Conservation (phyloP, 2,113 vertebrate genomes). For the Menidia beryllina region DNA sequence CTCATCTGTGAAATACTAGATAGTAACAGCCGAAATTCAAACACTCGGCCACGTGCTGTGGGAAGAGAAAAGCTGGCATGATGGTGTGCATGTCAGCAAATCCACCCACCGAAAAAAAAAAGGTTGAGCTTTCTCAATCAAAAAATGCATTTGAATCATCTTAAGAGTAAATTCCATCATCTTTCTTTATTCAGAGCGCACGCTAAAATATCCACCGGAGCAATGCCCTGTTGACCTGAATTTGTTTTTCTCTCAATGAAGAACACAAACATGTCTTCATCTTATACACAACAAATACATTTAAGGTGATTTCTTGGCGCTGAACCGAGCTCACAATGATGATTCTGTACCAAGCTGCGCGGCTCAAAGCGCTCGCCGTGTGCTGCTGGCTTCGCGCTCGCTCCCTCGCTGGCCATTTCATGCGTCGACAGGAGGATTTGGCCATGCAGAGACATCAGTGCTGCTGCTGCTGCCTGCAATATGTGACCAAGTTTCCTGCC, state of each 20-base stretch:
- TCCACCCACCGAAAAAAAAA: neutral
- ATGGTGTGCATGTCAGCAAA: neutral
- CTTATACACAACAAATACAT: conserved; percentile 29
- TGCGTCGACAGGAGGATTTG: conserved; percentile 39
- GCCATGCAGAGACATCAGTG: conserved; percentile 16
- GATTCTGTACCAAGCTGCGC: conserved; percentile 40
- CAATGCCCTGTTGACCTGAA: neutral
- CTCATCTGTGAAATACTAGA: conserved; percentile 6
- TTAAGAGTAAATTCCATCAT: neutral
- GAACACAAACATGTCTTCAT: conserved; percentile 26
- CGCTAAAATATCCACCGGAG: neutral
- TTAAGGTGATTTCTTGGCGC: conserved; percentile 39
- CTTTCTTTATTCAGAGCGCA: neutral
- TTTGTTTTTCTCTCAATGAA: neutral
- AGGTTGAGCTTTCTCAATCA: conserved; percentile 1
- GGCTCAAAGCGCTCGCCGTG: conserved; percentile 50
- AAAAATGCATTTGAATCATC: neutral
- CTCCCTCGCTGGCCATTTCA: conserved; percentile 40
- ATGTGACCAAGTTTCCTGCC: conserved; percentile 41
- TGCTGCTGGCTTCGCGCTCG: conserved; percentile 50
- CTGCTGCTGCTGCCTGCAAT: conserved; percentile 37
- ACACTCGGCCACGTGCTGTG: neutral
- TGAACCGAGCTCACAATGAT: conserved; percentile 30
- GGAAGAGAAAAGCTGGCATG: neutral
- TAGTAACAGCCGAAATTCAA: neutral